Conservation (phyloP, 2,113 vertebrate species). For the Menidia beryllina region DNA sequence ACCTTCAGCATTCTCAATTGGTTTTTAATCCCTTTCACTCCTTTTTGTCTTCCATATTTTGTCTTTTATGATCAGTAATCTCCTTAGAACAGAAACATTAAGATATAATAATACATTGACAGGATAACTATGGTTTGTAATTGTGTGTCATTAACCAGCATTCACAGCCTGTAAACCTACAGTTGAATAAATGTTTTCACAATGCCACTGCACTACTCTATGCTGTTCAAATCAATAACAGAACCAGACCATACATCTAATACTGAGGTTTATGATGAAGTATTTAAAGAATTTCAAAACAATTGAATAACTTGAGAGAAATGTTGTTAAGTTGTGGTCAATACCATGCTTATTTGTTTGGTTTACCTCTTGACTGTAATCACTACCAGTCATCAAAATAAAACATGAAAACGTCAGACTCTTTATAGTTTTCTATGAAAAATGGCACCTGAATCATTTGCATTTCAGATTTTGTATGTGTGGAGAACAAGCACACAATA, state of each 20-base stretch:
- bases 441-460: slow-evolving; percentile 1
- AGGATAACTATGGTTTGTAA: slow-evolving; percentile 31
- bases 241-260: slow-evolving; percentile 39
- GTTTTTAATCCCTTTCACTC: slow-evolving; percentile 36
- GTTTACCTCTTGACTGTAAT: slow-evolving; percentile 81
- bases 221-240: slow-evolving; percentile 48
- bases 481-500: no score
- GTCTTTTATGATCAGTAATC: slow-evolving; percentile 19
- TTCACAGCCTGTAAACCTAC: slow-evolving; percentile 38
- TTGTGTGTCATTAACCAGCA: slow-evolving; percentile 41
- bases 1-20: slow-evolving; percentile 23
- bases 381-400: slow-evolving; percentile 80
- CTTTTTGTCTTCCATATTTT: slow-evolving; percentile 43
- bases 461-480: not conserved
- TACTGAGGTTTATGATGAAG: slow-evolving; percentile 39
- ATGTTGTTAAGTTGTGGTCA: slow-evolving; percentile 70
- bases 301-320: slow-evolving; percentile 51
- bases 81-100: slow-evolving; percentile 36
- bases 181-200: slow-evolving; percentile 46
- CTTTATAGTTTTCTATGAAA: slow-evolving; percentile 19
- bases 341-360: slow-evolving; percentile 74
- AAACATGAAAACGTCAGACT: slow-evolving; percentile 59
- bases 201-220: slow-evolving; percentile 39
- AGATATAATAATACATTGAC: slow-evolving; percentile 37
- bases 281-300: slow-evolving; percentile 64